A percentile compares a stretch with the other conserved stretches of the same genome.
phyloP scores from a whole-genome alignment of 2,113 vertebrate genomes.

The Bos indicus region DNA sequence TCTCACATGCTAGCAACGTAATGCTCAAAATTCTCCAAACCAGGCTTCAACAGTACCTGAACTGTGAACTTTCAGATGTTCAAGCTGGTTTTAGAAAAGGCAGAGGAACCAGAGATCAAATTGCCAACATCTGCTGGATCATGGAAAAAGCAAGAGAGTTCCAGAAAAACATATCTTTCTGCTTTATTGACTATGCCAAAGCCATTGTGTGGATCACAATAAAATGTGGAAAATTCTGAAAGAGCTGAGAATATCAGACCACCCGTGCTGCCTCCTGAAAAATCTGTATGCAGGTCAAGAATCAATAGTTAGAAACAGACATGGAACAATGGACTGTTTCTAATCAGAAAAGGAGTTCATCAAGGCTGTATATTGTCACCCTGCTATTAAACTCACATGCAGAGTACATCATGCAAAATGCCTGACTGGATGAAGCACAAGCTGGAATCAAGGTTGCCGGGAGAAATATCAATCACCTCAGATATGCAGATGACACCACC shows the following conservation, averaged over 20 bases:
- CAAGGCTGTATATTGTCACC: background rate
- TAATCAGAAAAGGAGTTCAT: background rate
- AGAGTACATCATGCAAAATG: background rate
- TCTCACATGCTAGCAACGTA: accelerated
- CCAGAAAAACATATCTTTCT: background rate
- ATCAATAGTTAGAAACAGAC: background rate
- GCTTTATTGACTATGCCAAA: background rate
- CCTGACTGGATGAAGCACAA: background rate
- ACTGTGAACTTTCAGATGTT: background rate
- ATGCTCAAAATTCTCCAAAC: background rate
- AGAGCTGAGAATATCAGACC: background rate
- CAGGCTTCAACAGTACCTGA: background rate
- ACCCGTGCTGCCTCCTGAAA: background rate
- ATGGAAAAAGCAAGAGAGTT: background rate
- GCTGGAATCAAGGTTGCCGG: background rate
- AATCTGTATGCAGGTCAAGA: background rate
- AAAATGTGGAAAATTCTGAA: background rate
- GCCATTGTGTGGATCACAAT: background rate
- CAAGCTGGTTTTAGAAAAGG: background rate
- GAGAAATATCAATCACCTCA: background rate
- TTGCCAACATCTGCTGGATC: background rate
- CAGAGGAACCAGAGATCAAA: background rate
- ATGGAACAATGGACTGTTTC: background rate
- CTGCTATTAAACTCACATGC: background rate
- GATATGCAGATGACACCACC: background rate